A percentile compares a stretch with the other conserved stretches of the same genome.
Evolutionary conservation across 2,888 invertebrate genomes (phyloP).

Genomic region (Amblyteles armatorius): DNA sequence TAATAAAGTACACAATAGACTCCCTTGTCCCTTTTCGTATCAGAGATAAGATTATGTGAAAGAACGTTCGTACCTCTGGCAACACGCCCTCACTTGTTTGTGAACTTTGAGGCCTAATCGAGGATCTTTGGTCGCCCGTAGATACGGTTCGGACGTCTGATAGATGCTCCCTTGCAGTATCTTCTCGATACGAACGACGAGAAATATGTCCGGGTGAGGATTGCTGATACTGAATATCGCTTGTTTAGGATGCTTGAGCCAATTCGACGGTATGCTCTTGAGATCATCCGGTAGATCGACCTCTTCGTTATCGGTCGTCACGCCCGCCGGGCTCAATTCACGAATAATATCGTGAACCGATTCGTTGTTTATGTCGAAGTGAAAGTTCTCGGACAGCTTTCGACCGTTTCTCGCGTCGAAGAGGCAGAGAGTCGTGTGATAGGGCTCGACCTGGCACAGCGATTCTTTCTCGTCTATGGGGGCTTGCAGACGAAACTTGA

Average conservation of each 20-base stretch:
- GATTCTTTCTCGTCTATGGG: constrained; percentile 91
- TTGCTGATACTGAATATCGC: constrained; percentile 95
- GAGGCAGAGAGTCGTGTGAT: constrained; percentile 94
- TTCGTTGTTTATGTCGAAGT: constrained; percentile 93
- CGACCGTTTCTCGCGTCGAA: constrained; percentile 95
- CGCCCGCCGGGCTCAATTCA: constrained; percentile 86
- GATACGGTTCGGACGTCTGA: constrained; percentile 94
- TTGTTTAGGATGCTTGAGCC: constrained; percentile 90
- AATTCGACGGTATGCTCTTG: constrained; percentile 90
- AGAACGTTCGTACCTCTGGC: constrained; percentile 86
- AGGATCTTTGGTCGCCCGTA: constrained; percentile 92
- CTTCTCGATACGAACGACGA: constrained; percentile 97
- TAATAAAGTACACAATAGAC: constrained; percentile 5
- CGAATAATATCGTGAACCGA: constrained; percentile 88
- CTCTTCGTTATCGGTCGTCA: constrained; percentile 85
- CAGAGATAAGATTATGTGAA: constrained; percentile 22
- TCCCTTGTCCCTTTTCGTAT: constrained; percentile 2
- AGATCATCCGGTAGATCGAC: constrained; percentile 87
- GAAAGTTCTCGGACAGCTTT: constrained; percentile 97
- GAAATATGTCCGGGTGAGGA: constrained; percentile 95
- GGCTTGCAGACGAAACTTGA: constrained; percentile 94
- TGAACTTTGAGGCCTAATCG: constrained; percentile 92
- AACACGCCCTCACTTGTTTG: constrained; percentile 91
- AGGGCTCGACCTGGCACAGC: constrained; percentile 95
- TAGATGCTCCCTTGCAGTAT: constrained; percentile 95